Evolutionary conservation across 2,113 vertebrate genomes (phyloP).

Genomic region (Nanorana parkeri): DNA sequence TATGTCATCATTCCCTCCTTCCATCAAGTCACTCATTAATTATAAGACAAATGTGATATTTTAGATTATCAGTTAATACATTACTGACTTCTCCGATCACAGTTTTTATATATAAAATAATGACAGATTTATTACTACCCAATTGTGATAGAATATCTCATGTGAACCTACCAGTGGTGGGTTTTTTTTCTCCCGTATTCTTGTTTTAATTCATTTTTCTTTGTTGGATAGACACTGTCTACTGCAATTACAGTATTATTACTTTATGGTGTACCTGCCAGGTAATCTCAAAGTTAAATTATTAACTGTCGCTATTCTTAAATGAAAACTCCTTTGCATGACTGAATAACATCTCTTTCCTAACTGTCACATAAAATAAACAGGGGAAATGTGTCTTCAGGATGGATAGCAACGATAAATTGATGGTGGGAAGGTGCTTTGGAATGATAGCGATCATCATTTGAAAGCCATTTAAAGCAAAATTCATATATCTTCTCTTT

Average conservation of each 20-base stretch:
- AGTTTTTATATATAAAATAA: slow-evolving; percentile 74
- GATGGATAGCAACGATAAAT: neutral
- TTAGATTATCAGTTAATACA: slow-evolving; percentile 90
- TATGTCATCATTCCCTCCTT: slow-evolving; percentile 78
- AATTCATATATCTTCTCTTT: too few species aligned
- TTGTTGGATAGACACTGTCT: slow-evolving; percentile 85
- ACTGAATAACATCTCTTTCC: slow-evolving; percentile 23
- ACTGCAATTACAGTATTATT: slow-evolving; percentile 81
- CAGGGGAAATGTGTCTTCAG: neutral
- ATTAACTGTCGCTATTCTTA: slow-evolving; percentile 75
- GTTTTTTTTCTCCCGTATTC: slow-evolving; percentile 77
- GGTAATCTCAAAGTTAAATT: slow-evolving; percentile 64
- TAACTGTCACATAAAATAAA: slow-evolving; percentile 36
- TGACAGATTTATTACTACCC: slow-evolving; percentile 93
- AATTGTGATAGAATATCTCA: slow-evolving; percentile 76
- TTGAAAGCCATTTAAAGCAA: too few species aligned
- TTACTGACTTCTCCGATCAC: slow-evolving; percentile 84
- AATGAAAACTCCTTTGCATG: slow-evolving; percentile 67
- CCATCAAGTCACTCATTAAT: slow-evolving; percentile 76
- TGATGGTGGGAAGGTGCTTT: too few species aligned
- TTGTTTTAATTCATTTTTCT: slow-evolving; percentile 85
- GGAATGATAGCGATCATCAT: too few species aligned
- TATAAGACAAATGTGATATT: slow-evolving; percentile 85
- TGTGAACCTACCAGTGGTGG: slow-evolving; percentile 80
- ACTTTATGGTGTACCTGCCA: slow-evolving; percentile 71